Percentiles rank a stretch among this genome's conserved stretches.
Evolutionary conservation across 1,140 invertebrate genomes (phyloP).

Genomic region (Lordiphosa clarofinis): DNA sequence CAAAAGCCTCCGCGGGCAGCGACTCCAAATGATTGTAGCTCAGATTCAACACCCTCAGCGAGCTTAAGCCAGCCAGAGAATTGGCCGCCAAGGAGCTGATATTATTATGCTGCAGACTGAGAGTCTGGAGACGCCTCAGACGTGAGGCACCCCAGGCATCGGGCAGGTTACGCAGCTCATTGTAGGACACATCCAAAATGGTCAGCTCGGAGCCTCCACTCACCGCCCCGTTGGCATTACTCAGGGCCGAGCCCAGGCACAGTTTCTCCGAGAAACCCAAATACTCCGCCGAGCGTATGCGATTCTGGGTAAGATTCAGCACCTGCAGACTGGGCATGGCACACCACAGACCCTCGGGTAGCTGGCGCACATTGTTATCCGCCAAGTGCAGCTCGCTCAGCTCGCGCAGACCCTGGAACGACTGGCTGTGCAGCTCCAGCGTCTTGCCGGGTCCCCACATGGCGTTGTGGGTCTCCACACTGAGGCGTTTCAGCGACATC

Average conservation of each 20-base stretch:
- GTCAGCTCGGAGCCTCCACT: slow-evolving; percentile 81
- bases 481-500: slow-evolving; percentile 85
- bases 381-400: slow-evolving; percentile 86
- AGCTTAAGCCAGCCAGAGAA: slow-evolving; percentile 85
- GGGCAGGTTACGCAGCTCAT: slow-evolving; percentile 85
- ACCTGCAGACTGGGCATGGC: slow-evolving; percentile 86
- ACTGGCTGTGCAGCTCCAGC: slow-evolving; percentile 83
- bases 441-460: slow-evolving; percentile 84
- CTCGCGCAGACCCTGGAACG: slow-evolving; percentile 84
- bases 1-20: slow-evolving; percentile 86
- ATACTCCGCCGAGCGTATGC: slow-evolving; percentile 84
- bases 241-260: slow-evolving; percentile 58
- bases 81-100: slow-evolving; percentile 85
- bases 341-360: slow-evolving; percentile 87
- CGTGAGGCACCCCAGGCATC: slow-evolving; percentile 85
- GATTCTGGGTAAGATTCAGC: slow-evolving; percentile 88
- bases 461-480: slow-evolving; percentile 85
- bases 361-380: slow-evolving; percentile 86
- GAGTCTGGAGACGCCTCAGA: slow-evolving; percentile 85
- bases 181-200: slow-evolving; percentile 86
- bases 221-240: slow-evolving; percentile 76
- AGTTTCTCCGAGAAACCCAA: slow-evolving; percentile 83
- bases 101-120: slow-evolving; percentile 88
- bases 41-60: slow-evolving; percentile 87
- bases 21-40: slow-evolving; percentile 87